These are phyloP conservation scores for Peromyscus melanophrys DNA, from an alignment of 2,797 vertebrate species.

Conservation along the genomic window DNA sequence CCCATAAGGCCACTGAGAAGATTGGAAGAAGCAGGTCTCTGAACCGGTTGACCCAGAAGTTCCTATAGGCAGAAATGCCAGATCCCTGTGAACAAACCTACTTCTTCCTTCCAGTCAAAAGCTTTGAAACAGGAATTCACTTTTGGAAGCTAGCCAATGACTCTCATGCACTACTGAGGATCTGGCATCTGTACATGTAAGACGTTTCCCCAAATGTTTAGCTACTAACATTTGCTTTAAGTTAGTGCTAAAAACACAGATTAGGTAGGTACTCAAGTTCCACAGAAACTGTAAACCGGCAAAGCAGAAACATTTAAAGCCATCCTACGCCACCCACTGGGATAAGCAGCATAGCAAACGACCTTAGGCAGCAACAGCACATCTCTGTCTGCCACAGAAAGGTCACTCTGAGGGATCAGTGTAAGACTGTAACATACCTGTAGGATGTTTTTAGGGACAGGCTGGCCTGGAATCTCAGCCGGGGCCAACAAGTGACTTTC, in stretches of 20 bases:
- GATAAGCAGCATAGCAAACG: neutral
- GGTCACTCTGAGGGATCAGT: neutral
- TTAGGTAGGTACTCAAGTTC: constrained; percentile 49
- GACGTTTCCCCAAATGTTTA: constrained; percentile 27
- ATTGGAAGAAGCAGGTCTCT: constrained; percentile 91
- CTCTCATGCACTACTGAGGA: neutral
- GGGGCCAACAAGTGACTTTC: constrained; percentile 92
- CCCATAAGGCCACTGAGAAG: constrained; percentile 93
- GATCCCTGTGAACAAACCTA: constrained; percentile 56
- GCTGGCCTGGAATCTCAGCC: constrained; percentile 91
- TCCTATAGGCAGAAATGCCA: constrained; percentile 90
- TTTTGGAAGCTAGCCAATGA: constrained; percentile 14
- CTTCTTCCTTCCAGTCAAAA: constrained; percentile 34
- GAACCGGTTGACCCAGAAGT: constrained; percentile 93
- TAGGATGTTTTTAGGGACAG: constrained; percentile 95
- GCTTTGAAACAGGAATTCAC: neutral
- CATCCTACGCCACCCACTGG: neutral
- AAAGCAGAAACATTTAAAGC: constrained; percentile 20
- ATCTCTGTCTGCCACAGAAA: neutral
- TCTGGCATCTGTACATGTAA: neutral
- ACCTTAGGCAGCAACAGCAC: neutral
- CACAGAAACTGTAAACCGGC: constrained; percentile 41
- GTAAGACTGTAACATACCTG: constrained; percentile 91
- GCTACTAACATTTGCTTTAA: constrained; percentile 25
- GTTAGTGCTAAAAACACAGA: constrained; percentile 18